Evolutionary conservation across 2,113 vertebrate species (phyloP).

Genomic region (Nansenia antarctica): DNA sequence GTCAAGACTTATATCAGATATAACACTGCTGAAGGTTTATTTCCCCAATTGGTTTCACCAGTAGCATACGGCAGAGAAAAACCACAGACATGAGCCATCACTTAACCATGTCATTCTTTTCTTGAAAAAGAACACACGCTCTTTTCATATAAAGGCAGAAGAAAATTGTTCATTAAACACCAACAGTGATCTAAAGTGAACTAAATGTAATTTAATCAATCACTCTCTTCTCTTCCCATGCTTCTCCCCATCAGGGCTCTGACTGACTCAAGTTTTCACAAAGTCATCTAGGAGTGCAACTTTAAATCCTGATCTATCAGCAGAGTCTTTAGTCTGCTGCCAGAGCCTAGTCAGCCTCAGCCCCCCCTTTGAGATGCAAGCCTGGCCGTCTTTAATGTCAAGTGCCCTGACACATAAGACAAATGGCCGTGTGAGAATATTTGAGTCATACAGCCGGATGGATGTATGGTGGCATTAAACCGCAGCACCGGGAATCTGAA

Average conservation of each 20-base stretch:
- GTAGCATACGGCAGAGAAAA: not conserved
- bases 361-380: conserved; percentile 40
- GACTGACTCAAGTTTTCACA: conserved; percentile 28
- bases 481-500: not conserved
- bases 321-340: conserved; percentile 20
- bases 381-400: conserved; percentile 51
- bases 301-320: conserved; percentile 42
- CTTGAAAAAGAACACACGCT: not conserved
- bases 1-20: conserved; percentile 48
- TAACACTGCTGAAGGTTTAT: conserved; percentile 24
- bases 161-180: not conserved
- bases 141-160: not conserved
- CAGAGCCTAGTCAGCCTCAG: conserved; percentile 38
- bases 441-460: conserved; percentile 31
- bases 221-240: not conserved
- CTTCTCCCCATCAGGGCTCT: too few species aligned
- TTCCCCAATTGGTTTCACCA: not conserved
- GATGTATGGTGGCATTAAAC: conserved; percentile 14
- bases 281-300: conserved; percentile 39
- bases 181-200: too few species aligned
- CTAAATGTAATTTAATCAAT: too few species aligned
- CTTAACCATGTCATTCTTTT: not conserved
- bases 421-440: conserved; percentile 50
- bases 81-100: not conserved
- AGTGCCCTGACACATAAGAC: conserved; percentile 61